Evolutionary conservation across 2,113 vertebrate genomes (phyloP), one percentile per base, ranked within the genome.

Genomic region (Menura novaehollandiae): DNA sequence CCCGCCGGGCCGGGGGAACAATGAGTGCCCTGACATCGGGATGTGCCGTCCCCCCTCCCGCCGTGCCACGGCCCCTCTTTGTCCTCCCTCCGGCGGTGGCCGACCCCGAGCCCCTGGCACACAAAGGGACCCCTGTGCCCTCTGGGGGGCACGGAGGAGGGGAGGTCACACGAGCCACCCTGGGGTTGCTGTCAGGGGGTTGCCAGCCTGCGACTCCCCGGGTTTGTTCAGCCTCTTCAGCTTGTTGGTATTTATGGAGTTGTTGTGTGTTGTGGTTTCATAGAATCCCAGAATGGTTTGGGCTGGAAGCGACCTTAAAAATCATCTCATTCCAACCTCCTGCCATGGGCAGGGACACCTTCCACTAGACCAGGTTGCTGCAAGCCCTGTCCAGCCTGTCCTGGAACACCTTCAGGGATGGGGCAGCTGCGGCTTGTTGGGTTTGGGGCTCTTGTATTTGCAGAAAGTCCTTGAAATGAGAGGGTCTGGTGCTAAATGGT

Each of bases 51-150:
- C 72, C 74, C 43, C 37, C 33, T 41, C n/a, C n/a, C n/a, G n/a
- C 28, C 51, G 18, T 7, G 24, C 26, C 6, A 41, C 6, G 5
- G 74, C 22, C 52, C 62, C 39, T 60, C 97, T 98, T 97, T 98
- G 96, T 97, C 73, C 69, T n/a, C 52, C 46, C 9, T 0, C 24
- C 0, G 20, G 33, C 2, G 44, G 44, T 82, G 86, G 83, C 37
- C 1, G 62, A 90, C 85, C 93, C 52, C 2, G 3, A 62, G 63
- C 35, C 58, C 62, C 11, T 1, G 0, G 4, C 0, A 0, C 66
- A 94, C 82, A 94, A 91, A 93, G 52, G 47, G 59, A 49, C 21
- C 60, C 88, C 46, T 5, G 10, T 7, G 27, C 33, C 20, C 27
- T 46, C 55, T 5, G 6, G 55, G 47, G 60, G 22, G 72, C n/a